Base-by-base conservation (phyloP, 2,113 vertebrate species). In the Carlito syrichta region DNA sequence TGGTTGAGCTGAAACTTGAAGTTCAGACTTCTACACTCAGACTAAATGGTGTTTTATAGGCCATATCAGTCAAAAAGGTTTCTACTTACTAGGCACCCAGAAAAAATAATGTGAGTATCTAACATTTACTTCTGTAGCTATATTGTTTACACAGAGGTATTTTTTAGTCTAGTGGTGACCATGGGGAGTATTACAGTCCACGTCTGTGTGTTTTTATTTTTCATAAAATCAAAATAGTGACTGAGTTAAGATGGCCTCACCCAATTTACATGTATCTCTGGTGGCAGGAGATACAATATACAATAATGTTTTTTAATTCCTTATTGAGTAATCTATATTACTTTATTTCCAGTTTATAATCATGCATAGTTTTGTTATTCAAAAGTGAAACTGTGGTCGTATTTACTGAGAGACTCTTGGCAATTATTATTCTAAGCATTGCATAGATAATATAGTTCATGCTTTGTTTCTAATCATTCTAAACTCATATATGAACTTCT, bases 271-370 rank as follows among this genome's bases (percentile, higher is more conserved):
- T 6, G 3, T 69, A 58, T 56, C 69, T 20, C 35, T 43, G 94
- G 48, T n/a, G 74, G 45, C 40, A 89, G 35, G 13, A 88, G 32
- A 63, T 89, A 71, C 86, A 66, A 35, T 52, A 58, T 52, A 35
- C 4, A 0, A 13, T 74, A 43, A 52, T 91, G 25, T 69, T 84
- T 35, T 85, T 94, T 78, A 87, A 22, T 69, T 73, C 32, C 87
- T 91, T 89, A 38, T 78, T 94, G 91, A 60, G 23, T 78, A 68
- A 40, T 62, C 16, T 60, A 86, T 50, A 79, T 84, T 71, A 27
- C 43, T 54, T 93, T 76, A 87, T 85, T 87, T 96, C 40, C 69
- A 86, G 40, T 84, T 93, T 89, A 77, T 76, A 86, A 69, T 93
- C 48, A n/a, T 54, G 50, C 7, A 32, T 69, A 77, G 30, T 79